Conservation (phyloP, 1,140 invertebrate genomes). For the Polypedilum pembai region DNA sequence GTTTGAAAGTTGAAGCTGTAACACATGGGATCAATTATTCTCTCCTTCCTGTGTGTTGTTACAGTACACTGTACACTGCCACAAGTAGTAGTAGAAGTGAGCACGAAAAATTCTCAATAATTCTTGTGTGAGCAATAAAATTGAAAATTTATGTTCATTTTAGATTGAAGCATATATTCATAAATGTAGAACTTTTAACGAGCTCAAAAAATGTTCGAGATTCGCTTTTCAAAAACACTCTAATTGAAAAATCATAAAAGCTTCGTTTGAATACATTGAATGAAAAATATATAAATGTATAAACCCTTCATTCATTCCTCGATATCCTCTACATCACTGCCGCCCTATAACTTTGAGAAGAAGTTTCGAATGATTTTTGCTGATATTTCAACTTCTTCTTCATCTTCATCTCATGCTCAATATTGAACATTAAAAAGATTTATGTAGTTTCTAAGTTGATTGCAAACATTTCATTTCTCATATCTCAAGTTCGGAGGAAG, state of each 20-base stretch:
- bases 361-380: neutral
- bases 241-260: constrained; percentile 14
- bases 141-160: constrained; percentile 19
- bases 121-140: constrained; percentile 6
- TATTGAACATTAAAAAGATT: constrained; percentile 3
- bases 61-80: constrained; percentile 8
- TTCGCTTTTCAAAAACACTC: neutral
- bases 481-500: neutral
- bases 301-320: neutral
- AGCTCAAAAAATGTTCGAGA: neutral
- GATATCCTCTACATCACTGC: no score
- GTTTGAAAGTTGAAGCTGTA: constrained; percentile 22
- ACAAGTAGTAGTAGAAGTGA: neutral
- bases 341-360: neutral
- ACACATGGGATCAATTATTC: constrained; percentile 28
- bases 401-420: neutral
- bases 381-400: neutral
- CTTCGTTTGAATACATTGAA: neutral
- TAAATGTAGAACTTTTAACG: constrained; percentile 6
- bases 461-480: neutral
- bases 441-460: neutral
- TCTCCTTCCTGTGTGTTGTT: constrained; percentile 10
- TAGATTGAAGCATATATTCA: constrained; percentile 7
- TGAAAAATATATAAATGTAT: neutral
- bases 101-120: constrained; percentile 5